Percentiles rank a stretch among this genome's conserved stretches.
phyloP scores from a whole-genome alignment of 2,113 vertebrate genomes.

The Poeciliopsis turrubarensis region DNA sequence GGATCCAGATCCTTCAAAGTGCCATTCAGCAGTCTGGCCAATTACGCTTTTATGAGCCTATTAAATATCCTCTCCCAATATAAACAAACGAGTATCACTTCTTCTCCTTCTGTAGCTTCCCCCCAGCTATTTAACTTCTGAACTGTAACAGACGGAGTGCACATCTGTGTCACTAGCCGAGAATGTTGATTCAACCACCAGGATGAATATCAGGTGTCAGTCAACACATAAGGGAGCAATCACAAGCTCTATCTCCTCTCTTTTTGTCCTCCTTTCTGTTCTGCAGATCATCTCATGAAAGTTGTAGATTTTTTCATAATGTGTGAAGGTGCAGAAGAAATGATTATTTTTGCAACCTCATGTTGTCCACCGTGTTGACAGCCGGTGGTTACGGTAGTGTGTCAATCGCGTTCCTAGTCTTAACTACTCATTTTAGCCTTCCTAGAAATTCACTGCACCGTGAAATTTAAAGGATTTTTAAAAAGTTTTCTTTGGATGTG shows the following conservation, averaged over 20 bases:
- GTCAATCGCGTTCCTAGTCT: neutral
- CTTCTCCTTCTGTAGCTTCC: conserved; percentile 48
- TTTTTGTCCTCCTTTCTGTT: conserved; percentile 17
- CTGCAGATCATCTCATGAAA: conserved; percentile 7
- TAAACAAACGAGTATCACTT: conserved; percentile 61
- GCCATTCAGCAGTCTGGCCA: conserved; percentile 61
- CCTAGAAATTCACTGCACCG: neutral
- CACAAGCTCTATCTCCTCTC: conserved; percentile 36
- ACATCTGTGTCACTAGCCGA: conserved; percentile 70
- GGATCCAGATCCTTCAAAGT: conserved; percentile 27
- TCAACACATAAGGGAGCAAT: conserved; percentile 77
- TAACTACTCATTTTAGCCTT: neutral
- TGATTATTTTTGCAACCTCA: conserved; percentile 34
- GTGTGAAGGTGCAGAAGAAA: conserved; percentile 20
- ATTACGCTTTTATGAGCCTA: conserved; percentile 57
- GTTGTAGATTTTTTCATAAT: conserved; percentile 22
- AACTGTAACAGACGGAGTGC: conserved; percentile 56
- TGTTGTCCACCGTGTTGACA: conserved; percentile 5
- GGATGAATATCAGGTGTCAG: conserved; percentile 78
- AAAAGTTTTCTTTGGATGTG: no score
- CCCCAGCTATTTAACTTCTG: conserved; percentile 44
- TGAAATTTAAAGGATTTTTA: no score
- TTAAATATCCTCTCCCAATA: conserved; percentile 65
- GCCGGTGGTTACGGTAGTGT: conserved; percentile 12
- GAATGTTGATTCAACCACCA: conserved; percentile 77